Evolutionary conservation across 2,113 vertebrate genomes (phyloP).

Genomic region (Cyprinus carpio): DNA sequence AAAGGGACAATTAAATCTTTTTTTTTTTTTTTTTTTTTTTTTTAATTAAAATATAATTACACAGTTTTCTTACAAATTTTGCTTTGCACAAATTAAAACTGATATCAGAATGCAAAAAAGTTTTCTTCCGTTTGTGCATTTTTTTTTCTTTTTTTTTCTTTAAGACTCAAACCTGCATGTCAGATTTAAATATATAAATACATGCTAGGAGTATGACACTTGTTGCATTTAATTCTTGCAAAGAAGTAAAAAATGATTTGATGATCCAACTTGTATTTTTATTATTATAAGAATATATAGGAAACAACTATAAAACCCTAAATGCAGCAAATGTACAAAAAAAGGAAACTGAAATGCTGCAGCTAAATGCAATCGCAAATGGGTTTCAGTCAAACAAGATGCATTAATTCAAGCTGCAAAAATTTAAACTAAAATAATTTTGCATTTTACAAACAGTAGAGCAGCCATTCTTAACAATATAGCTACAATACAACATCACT

Average conservation of each 20-base stretch:
- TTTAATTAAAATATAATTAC: no score
- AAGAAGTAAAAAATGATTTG: neutral
- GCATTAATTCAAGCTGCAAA: neutral
- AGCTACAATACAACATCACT: slow-evolving; percentile 61
- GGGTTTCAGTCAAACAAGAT: slow-evolving; percentile 54
- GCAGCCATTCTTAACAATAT: slow-evolving; percentile 71
- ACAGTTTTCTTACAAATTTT: no score
- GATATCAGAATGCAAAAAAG: no score
- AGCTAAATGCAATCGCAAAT: slow-evolving; percentile 53
- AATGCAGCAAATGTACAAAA: slow-evolving; percentile 60
- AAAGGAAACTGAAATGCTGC: slow-evolving; percentile 51
- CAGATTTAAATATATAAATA: no score
- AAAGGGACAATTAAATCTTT: no score
- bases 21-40: no score
- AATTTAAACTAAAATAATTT: slow-evolving; percentile 66
- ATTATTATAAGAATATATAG: slow-evolving; percentile 74
- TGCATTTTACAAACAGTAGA: neutral
- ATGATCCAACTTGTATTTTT: slow-evolving; percentile 44
- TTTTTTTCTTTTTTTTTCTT: no score
- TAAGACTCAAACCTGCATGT: no score
- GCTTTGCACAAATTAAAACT: no score
- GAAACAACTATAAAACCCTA: slow-evolving; percentile 69
- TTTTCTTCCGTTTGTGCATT: no score
- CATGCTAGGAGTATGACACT: no score
- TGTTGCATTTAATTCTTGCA: neutral